Percentiles rank a stretch among this genome's conserved stretches.
These are phyloP conservation scores for Drosophila mimetica DNA, from an alignment of 2,888 invertebrate genomes.

Conservation along the genomic window DNA sequence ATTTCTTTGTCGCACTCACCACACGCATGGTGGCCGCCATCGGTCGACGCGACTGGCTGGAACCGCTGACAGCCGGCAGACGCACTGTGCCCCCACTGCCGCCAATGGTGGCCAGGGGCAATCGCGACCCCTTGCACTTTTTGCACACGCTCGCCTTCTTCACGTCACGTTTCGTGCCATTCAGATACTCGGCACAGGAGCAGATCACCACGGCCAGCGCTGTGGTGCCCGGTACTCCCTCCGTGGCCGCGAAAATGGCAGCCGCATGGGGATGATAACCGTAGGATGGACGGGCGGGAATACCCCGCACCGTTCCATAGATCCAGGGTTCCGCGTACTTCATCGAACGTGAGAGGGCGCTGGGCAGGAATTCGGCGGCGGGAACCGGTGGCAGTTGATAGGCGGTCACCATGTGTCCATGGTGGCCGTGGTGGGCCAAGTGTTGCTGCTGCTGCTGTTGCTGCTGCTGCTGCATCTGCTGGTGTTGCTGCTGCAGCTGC, in stretches of 20 bases:
- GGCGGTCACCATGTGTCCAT: constrained; percentile 45
- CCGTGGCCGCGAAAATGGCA: constrained; percentile 79
- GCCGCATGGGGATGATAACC: constrained; percentile 73
- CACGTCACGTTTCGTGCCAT: constrained; percentile 90
- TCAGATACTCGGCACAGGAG: constrained; percentile 92
- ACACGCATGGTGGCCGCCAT: constrained; percentile 87
- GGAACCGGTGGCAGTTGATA: constrained; percentile 63
- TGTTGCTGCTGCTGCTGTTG: constrained; percentile 66
- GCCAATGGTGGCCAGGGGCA: constrained; percentile 89
- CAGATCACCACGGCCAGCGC: constrained; percentile 89
- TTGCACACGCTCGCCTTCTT: constrained; percentile 92
- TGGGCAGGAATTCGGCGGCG: constrained; percentile 84
- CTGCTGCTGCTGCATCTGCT: constrained; percentile 65
- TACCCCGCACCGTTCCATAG: constrained; percentile 90
- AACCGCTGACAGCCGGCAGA: constrained; percentile 81
- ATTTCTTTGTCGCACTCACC: constrained; percentile 85
- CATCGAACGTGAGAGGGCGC: constrained; percentile 92
- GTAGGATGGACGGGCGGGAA: constrained; percentile 85
- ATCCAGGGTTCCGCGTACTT: constrained; percentile 94
- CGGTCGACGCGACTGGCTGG: constrained; percentile 50
- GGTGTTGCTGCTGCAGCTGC: constrained; percentile 48
- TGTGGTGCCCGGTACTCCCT: constrained; percentile 75
- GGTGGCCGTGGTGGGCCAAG: constrained; percentile 59
- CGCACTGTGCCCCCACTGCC: constrained; percentile 87
- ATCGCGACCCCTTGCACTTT: constrained; percentile 92